Conservation (phyloP, 2,113 vertebrate species). For the Columba janthina region DNA sequence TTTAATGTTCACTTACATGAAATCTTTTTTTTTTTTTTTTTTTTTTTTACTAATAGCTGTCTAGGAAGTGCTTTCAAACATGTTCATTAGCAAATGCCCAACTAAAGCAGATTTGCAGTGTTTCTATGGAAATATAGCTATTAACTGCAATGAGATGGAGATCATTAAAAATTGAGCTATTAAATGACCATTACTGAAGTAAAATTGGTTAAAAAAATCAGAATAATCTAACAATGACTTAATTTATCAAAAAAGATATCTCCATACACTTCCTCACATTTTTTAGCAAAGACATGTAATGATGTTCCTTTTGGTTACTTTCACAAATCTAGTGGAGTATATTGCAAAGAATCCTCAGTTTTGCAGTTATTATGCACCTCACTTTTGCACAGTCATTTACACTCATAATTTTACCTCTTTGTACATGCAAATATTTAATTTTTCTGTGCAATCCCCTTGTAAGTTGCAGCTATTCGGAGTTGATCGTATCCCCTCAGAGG, state of each 20-base stretch:
- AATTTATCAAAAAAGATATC: conserved; percentile 6
- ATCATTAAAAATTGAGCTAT: conserved; percentile 31
- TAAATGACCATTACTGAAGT: conserved; percentile 27
- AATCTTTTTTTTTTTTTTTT: conserved; percentile 9
- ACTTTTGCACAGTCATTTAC: background rate
- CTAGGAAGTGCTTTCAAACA: conserved; percentile 49
- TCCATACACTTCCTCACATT: background rate
- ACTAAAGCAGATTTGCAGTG: conserved; percentile 33
- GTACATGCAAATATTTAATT: background rate
- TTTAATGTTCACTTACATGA: conserved; percentile 1
- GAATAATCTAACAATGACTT: background rate
- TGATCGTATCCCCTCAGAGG: background rate
- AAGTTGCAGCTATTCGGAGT: background rate
- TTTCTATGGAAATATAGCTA: conserved; percentile 58
- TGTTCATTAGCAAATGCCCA: conserved; percentile 48
- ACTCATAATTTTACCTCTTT: background rate
- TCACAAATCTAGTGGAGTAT: background rate
- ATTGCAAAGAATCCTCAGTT: background rate
- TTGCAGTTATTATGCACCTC: background rate
- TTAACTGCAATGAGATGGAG: conserved; percentile 38
- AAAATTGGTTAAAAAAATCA: conserved; percentile 17
- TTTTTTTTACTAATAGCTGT: conserved; percentile 21
- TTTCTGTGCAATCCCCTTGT: background rate
- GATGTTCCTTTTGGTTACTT: background rate
- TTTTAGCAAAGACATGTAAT: background rate